These are phyloP conservation scores for Peromyscus nudipes DNA, from an alignment of 2,797 vertebrate genomes.

Conservation along the genomic window DNA sequence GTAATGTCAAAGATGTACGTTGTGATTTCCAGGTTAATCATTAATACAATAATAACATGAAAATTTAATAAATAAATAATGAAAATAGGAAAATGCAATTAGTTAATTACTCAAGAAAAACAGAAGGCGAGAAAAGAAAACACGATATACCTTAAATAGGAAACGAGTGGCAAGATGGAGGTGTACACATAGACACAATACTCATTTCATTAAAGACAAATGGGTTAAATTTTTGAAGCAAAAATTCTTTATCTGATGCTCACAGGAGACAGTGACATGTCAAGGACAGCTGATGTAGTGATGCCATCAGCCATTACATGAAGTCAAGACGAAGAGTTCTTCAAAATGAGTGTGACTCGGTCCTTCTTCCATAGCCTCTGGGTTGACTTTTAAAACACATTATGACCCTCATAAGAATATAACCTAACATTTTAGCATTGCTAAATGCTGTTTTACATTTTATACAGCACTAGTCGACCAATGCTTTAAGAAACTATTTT, in stretches of 20 bases:
- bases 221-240: not conserved
- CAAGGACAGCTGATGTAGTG: not conserved
- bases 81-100: not conserved
- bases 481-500: conserved; percentile 34
- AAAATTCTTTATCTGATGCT: conserved; percentile 1
- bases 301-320: not conserved
- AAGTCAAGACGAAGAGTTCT: conserved; percentile 8
- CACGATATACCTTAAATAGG: conserved; percentile 8
- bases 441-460: conserved; percentile 12
- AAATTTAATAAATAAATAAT: not conserved
- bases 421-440: not conserved
- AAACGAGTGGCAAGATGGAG: conserved; percentile 50
- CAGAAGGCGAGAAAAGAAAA: not conserved
- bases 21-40: conserved; percentile 6
- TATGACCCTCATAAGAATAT: not conserved
- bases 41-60: not conserved
- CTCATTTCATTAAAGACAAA: conserved; percentile 64
- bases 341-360: not conserved
- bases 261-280: not conserved
- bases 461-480: not conserved
- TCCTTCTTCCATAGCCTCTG: not conserved
- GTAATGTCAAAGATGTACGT: not conserved
- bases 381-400: not conserved
- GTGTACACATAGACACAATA: not conserved
- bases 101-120: not conserved